These are phyloP conservation scores for Temnothorax ravouxi DNA, from an alignment of 2,888 invertebrate genomes.

Conservation along the genomic window DNA sequence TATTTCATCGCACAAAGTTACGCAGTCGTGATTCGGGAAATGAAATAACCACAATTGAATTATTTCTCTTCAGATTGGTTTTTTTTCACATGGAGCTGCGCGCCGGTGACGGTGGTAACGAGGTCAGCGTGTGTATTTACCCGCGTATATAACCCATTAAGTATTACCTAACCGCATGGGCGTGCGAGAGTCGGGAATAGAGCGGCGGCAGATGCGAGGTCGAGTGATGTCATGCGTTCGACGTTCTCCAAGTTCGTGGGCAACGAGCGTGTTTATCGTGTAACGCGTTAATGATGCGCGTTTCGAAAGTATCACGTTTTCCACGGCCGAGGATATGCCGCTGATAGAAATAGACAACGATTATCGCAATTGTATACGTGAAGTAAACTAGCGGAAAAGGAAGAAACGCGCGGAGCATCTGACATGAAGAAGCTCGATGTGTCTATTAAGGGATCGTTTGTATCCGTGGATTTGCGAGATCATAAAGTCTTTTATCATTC, in stretches of 20 bases:
- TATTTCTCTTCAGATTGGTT: slow-evolving; percentile 26
- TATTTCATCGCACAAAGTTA: slow-evolving; percentile 6
- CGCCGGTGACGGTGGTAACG: slow-evolving; percentile 29
- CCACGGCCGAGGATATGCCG: slow-evolving; percentile 14
- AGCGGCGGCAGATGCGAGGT: slow-evolving; percentile 69
- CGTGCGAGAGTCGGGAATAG: slow-evolving; percentile 68
- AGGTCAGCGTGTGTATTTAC: slow-evolving; percentile 41
- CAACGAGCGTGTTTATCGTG: slow-evolving; percentile 30
- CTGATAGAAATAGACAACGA: not conserved
- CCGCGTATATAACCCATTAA: slow-evolving; percentile 63
- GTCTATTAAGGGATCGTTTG: not conserved
- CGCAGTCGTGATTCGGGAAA: slow-evolving; percentile 9
- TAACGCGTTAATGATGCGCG: slow-evolving; percentile 11
- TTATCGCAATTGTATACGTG: not conserved
- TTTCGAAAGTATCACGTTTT: slow-evolving; percentile 18
- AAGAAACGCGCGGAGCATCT: too few species aligned
- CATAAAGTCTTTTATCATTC: not conserved
- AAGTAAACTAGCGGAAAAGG: not conserved
- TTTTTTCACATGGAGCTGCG: slow-evolving; percentile 13
- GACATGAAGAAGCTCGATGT: not conserved
- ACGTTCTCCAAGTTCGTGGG: slow-evolving; percentile 74
- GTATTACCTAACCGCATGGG: slow-evolving; percentile 66
- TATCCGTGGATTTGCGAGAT: not conserved
- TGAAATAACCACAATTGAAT: slow-evolving; percentile 21
- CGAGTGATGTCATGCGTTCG: slow-evolving; percentile 71